Evolutionary conservation across 2,113 vertebrate genomes (phyloP), one percentile per base, ranked within the genome.

Genomic region (Capreolus pygargus): DNA sequence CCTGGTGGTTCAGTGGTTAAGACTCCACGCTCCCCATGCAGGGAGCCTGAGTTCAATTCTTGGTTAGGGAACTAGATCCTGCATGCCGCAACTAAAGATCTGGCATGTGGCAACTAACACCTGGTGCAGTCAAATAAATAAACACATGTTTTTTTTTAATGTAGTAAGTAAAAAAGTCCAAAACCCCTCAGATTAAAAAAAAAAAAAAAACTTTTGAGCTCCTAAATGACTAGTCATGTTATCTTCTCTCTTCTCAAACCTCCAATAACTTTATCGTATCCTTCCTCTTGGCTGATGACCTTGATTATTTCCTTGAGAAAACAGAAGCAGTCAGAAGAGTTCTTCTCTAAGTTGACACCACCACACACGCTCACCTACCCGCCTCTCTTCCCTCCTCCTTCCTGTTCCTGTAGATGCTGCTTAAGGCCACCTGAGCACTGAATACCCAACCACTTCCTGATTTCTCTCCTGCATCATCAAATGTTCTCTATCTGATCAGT

Each of bases 261-360:
- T 57, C 45, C 21, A 95, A 11, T 25, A 55, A 27, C 30, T 87
- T 45, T 67, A 43, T 88, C 43, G 21, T 52, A 92, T 30, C 27
- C 33, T 85, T 79, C 64, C 39, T 90, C 61, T 82, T 86, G 43
- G 88, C 33, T 87, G 76, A 84, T 89, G 52, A 82, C 17, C 43
- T 76, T 86, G 84, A 84, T 58, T 47, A 85, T 95, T 96, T 95
- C 36, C 89, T 89, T 90, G 79, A 95, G 95, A 82, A 94, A 93
- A 52, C 43, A 70, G 39, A 89, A 93, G 74, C 55, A 58, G 47
- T 79, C 33, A 92, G 83, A 33, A 85, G 61, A 81, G 10, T 28
- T 15, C 25, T 79, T 58, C 55, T 45, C 2, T 23, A 54, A 79
- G 13, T 19, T 86, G 60, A 87, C 15, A 33, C 33, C 52, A 55